phyloP scores from a whole-genome alignment of 2,113 vertebrate species.

The Epinephelus cyanopodus region DNA sequence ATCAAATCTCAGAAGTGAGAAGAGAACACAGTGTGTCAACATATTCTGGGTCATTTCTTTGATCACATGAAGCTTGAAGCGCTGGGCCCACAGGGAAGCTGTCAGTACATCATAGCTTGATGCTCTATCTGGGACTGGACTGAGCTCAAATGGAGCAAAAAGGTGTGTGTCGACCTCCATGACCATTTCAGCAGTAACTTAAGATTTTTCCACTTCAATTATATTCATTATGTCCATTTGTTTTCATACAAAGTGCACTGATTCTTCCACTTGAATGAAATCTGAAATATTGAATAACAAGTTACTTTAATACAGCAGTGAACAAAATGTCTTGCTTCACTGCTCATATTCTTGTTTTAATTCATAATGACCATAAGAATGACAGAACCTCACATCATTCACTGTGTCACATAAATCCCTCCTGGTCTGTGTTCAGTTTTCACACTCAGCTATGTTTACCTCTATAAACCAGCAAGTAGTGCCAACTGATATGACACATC shows the following conservation, averaged over 20 bases:
- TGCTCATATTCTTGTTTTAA: not conserved
- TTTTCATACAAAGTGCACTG: not conserved
- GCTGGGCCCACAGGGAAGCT: not conserved
- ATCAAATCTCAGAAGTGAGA: not conserved
- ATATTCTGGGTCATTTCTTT: slow-evolving; percentile 17
- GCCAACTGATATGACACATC: slow-evolving; percentile 41
- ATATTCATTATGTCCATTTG: not conserved
- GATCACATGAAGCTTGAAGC: slow-evolving; percentile 15
- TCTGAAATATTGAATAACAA: not conserved
- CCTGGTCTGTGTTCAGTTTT: not conserved
- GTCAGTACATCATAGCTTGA: slow-evolving; percentile 1
- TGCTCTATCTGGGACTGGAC: not conserved
- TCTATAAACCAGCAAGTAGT: not conserved
- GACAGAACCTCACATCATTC: not conserved
- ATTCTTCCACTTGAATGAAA: not conserved
- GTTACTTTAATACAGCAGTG: not conserved
- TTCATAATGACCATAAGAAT: not conserved
- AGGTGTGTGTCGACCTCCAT: not conserved
- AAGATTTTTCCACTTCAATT: not conserved
- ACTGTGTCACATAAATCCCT: not conserved
- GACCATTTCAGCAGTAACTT: not conserved
- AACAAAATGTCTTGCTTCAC: not conserved
- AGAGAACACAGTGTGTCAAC: not conserved
- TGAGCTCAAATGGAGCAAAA: not conserved
- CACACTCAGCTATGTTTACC: not conserved